phyloP scores from a whole-genome alignment of 2,888 invertebrate species.

The Clepsis dumicolana region DNA sequence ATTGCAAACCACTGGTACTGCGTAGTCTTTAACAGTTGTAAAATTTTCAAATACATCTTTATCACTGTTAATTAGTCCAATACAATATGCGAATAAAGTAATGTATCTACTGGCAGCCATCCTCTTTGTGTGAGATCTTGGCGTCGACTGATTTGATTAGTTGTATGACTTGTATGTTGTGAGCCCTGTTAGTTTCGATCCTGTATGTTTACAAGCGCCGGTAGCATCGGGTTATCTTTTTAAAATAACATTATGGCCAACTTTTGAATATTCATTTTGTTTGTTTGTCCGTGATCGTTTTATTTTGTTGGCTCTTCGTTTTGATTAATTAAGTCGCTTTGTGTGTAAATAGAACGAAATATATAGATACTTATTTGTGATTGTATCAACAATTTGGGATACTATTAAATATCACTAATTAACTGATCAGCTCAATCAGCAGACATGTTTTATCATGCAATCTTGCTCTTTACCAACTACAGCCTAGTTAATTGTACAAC shows the following conservation, averaged over 20 bases:
- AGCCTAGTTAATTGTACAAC: too few species aligned
- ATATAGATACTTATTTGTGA: too few species aligned
- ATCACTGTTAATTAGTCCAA: slow-evolving; percentile 37
- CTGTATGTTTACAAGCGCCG: not conserved
- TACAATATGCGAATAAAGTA: slow-evolving; percentile 18
- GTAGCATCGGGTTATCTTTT: not conserved
- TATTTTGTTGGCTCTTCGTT: slow-evolving; percentile 8
- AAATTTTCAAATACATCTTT: slow-evolving; percentile 17
- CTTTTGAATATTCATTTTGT: slow-evolving; percentile 16
- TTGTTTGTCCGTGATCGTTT: slow-evolving; percentile 5
- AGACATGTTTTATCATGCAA: too few species aligned
- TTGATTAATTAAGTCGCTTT: not conserved
- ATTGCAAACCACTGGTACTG: slow-evolving; percentile 55
- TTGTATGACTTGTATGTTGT: not conserved
- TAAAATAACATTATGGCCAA: slow-evolving; percentile 13
- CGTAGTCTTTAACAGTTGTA: slow-evolving; percentile 56
- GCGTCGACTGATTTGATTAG: slow-evolving; percentile 27
- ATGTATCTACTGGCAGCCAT: slow-evolving; percentile 27
- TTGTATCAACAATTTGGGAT: too few species aligned
- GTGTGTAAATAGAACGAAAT: too few species aligned
- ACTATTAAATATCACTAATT: too few species aligned
- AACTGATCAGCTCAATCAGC: too few species aligned
- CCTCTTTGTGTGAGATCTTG: slow-evolving; percentile 27
- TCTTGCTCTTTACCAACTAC: too few species aligned
- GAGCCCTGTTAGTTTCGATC: not conserved